These are phyloP conservation scores for Dyspetes luteomarginatus DNA, from an alignment of 2,888 invertebrate genomes.

Conservation along the genomic window DNA sequence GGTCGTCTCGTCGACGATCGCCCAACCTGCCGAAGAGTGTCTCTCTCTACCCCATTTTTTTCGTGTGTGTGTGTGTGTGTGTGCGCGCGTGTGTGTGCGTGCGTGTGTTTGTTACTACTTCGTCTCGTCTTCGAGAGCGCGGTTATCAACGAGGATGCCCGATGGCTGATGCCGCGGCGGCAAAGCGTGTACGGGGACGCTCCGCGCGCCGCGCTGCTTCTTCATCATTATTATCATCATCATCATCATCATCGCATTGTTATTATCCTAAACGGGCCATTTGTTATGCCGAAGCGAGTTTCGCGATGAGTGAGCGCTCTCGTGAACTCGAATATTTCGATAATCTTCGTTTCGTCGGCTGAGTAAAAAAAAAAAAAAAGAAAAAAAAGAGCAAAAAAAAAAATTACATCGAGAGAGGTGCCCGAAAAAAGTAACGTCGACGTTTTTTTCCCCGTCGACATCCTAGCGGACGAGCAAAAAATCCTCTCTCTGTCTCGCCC, in stretches of 20 bases:
- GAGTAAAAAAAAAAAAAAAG: no score
- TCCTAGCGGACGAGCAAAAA: constrained; percentile 19
- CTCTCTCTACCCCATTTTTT: not conserved
- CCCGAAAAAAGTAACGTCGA: not conserved
- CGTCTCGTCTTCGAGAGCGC: constrained; percentile 11
- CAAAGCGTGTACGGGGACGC: constrained; percentile 88
- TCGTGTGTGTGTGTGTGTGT: not conserved
- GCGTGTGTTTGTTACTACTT: not conserved
- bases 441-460: constrained; percentile 38
- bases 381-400: not conserved
- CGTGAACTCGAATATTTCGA: constrained; percentile 60
- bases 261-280: constrained; percentile 73
- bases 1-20: constrained; percentile 55
- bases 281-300: constrained; percentile 62
- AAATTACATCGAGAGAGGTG: no score
- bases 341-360: constrained; percentile 53
- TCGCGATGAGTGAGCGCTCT: constrained; percentile 63
- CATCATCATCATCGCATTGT: constrained; percentile 70
- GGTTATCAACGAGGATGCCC: constrained; percentile 87
- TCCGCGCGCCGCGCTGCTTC: constrained; percentile 78
- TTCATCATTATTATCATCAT: constrained; percentile 32
- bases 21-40: constrained; percentile 28
- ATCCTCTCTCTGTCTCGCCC: not conserved
- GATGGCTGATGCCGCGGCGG: constrained; percentile 91
- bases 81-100: constrained; percentile 4